Evolutionary conservation across 1,140 invertebrate species (phyloP), one percentile per base, ranked within the genome.

Genomic region (Scaptomyza montana): DNA sequence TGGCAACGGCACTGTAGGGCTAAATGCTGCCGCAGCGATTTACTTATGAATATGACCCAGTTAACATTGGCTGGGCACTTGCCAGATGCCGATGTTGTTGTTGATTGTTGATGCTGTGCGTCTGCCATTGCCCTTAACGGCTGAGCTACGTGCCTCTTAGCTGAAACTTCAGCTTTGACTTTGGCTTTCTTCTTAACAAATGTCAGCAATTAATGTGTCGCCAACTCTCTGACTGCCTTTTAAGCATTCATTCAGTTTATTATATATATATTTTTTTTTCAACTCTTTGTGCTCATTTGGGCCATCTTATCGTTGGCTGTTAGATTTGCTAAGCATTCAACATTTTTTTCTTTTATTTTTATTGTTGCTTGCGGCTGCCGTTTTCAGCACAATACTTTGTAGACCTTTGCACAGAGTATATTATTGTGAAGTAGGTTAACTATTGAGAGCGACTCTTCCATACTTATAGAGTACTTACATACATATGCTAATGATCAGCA

Each of bases 11-110:
- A 41, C 49, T 39, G 60, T 67, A 67, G 64, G 55, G 55, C 64
- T 45, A 43, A 59, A 16, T 36, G 53, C 19, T 28, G 47, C 45
- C 30, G 28, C 12, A 72, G 80, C 73, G 74, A 79, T 84, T 89
- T 89, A 89, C 84, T 89, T 89, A 89, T 89, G 85, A 89, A 89
- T 89, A 89, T 89, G 84, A 89, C 84, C 84, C 84, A 89, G 73
- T 84, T 77, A 67, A 55, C 55, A 54, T n/a, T 12, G 59, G 59
- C 73, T 71, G 72, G 51, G 70, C 59, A 77, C 57, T 69, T 75
- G 25, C 12, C 55, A 28, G 53, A 68, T 63, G 70, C 64, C 81
- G 65, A 43, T 43, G 9, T 13, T 21, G 47, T 8, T 57, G 46
- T 25, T 46, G 41, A n/a, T 16, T 54, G 33, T 50, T 54, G 75